A percentile compares a stretch with the other conserved stretches of the same genome.
Evolutionary conservation across 2,113 vertebrate species (phyloP).

Genomic region (Zingel zingel): DNA sequence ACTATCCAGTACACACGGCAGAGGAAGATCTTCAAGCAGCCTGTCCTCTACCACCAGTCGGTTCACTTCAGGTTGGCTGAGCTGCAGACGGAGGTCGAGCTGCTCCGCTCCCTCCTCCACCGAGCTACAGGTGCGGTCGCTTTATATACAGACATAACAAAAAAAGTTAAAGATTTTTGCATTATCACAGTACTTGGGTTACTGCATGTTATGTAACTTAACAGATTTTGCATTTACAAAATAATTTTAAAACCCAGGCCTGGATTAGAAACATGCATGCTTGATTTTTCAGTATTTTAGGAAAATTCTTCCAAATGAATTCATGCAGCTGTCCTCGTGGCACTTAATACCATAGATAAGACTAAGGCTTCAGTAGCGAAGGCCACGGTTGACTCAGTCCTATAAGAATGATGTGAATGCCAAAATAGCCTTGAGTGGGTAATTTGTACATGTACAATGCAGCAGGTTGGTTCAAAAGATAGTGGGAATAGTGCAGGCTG

Average conservation of each 20-base stretch:
- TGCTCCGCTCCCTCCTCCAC: constrained; percentile 88
- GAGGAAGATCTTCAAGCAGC: constrained; percentile 84
- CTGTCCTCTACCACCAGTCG: constrained; percentile 87
- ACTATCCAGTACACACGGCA: constrained; percentile 87
- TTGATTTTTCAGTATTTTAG: neutral
- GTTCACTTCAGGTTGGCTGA: constrained; percentile 90
- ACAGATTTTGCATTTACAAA: neutral
- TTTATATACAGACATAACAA: neutral
- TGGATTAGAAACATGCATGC: neutral
- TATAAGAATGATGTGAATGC: constrained; percentile 19
- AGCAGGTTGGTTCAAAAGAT: neutral
- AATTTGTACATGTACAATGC: neutral
- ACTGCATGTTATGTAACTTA: too few relatives aligned
- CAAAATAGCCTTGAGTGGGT: constrained; percentile 18
- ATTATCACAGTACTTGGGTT: neutral
- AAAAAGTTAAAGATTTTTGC: neutral
- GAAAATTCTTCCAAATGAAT: neutral
- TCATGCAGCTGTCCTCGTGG: neutral
- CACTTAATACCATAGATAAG: neutral
- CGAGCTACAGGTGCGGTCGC: constrained; percentile 79
- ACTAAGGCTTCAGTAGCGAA: neutral
- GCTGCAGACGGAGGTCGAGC: constrained; percentile 89
- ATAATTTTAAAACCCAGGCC: neutral
- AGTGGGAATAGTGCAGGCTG: neutral
- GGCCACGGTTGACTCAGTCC: constrained; percentile 7